Base-by-base conservation (phyloP, 2,113 vertebrate genomes). In the Scolopax mira region DNA sequence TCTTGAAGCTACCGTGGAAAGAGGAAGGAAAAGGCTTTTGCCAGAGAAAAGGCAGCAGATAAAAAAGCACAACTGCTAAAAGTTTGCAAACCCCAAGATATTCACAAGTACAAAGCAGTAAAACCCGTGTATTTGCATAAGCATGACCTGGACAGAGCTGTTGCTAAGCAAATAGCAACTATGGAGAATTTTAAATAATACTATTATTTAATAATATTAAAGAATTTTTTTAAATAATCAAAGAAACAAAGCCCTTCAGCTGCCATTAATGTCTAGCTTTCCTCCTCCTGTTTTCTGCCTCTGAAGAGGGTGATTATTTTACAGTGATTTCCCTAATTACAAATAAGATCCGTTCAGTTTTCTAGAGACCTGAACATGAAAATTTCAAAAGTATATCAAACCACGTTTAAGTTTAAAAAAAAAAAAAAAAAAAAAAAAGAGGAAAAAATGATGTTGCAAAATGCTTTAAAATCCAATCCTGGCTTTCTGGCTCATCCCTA, bases 11-110 rank as follows among this genome's bases (percentile, higher is more conserved):
- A 19, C 88, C 8, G 1, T 18, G 52, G 91, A 97, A 97, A 97
- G 96, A 96, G 96, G 95, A 96, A 97, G 94, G 93, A 93, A 90
- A 69, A 78, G 62, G 39, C 49, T 48, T 67, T 74, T 94, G 73
- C 35, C 81, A 64, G 61, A 89, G 57, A 83, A 93, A 79, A 78
- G 22, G 60, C 73, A 79, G 55, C 0, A 0, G 10, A 49, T 14
- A 46, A 46, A 70, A 69, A 87, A 19, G 37, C 81, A 91, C 71
- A 82, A 54, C 3, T 37, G 61, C 77, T 13, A 69, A 16, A 55
- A 81, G 30, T 23, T 46, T 93, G 60, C 65, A 84, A 86, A 69
- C 44, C 7, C 6, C 7, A 30, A 79, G 74, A 39, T 30, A 23
- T 2, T 72, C 82, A 70, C 62, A 75, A 65, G 22, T 31, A 51